phyloP scores from a whole-genome alignment of 2,888 invertebrate species.

The Conomelus anceps region DNA sequence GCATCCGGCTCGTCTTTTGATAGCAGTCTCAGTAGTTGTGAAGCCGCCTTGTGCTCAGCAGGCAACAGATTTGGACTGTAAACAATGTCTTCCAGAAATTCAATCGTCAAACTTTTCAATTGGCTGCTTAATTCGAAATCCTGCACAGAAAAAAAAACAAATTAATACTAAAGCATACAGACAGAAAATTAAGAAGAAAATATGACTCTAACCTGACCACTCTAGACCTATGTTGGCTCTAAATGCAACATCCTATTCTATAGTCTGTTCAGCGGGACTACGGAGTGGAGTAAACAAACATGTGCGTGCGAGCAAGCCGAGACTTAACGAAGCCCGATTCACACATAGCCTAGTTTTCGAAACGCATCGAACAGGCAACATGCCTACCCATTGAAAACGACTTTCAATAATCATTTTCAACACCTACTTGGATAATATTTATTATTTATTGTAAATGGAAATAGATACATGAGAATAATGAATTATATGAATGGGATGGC shows the following conservation, averaged over 20 bases:
- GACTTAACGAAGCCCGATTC: too few relatives aligned
- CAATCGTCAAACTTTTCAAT: conserved; percentile 69
- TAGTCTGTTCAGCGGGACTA: background rate
- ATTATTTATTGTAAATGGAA: too few relatives aligned
- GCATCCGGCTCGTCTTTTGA: conserved; percentile 65
- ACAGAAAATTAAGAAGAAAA: conserved; percentile 12
- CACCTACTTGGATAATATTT: too few relatives aligned
- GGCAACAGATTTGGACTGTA: conserved; percentile 75
- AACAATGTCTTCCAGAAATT: conserved; percentile 82
- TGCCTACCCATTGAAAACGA: background rate
- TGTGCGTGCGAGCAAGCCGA: too few relatives aligned
- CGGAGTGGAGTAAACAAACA: too few relatives aligned
- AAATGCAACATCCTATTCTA: background rate
- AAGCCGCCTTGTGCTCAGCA: conserved; percentile 83
- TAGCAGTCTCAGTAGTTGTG: conserved; percentile 68
- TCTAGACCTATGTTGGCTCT: background rate
- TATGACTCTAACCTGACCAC: background rate
- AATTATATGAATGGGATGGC: too few relatives aligned
- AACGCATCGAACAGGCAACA: too few relatives aligned
- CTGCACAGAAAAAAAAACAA: conserved; percentile 35
- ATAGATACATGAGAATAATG: too few relatives aligned
- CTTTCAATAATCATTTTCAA: background rate
- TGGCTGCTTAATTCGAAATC: conserved; percentile 74
- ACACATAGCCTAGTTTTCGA: too few relatives aligned
- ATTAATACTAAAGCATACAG: background rate